Evolutionary conservation across 2,797 vertebrate genomes (phyloP), one percentile per base, ranked within the genome.

Genomic region (Botia almorhae): DNA sequence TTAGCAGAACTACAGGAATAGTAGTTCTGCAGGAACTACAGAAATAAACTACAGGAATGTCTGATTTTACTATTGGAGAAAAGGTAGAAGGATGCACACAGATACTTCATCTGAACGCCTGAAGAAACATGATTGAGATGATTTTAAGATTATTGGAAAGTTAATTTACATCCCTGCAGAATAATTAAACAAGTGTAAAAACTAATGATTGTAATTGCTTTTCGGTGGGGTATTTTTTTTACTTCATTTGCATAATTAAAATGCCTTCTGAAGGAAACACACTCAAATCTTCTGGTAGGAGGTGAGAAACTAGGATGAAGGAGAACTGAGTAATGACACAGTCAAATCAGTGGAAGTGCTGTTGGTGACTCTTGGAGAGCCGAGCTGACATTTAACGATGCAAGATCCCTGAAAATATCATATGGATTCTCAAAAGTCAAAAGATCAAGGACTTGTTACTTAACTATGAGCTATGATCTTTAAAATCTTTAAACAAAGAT

Each of bases 231-330:
- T 87, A 90, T 91, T 90, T 91, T 33, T 33, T 26, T 87, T 87
- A 84, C 39, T 43, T 81, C 79, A 64, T 84, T 48, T 91, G 88
- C 85, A 91, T 92, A 91, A 92, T 91, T 93, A 67, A 92, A 85
- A 71, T 29, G 39, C 67, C 78, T 70, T 78, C 82, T 68, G 23
- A 61, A 63, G 48, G 84, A 82, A 56, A 78, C 61, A 17, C 43
- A 58, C 70, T 81, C 64, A 78, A 69, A 82, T 12, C 63, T 68
- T 29, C 73, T 58, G 68, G 60, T 69, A 65, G 65, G 69, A 80
- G 69, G 80, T 58, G 63, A 76, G 69, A 83, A 81, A 67, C 74
- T 81, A 26, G 55, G 36, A 61, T 76, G 73, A 81, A 81, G 4
- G 46, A 14, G 46, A 84, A 84, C 61, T 81, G 63, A 79, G 63